phyloP scores from a whole-genome alignment of 2,797 vertebrate genomes.

The Setipinna tenuifilis region DNA sequence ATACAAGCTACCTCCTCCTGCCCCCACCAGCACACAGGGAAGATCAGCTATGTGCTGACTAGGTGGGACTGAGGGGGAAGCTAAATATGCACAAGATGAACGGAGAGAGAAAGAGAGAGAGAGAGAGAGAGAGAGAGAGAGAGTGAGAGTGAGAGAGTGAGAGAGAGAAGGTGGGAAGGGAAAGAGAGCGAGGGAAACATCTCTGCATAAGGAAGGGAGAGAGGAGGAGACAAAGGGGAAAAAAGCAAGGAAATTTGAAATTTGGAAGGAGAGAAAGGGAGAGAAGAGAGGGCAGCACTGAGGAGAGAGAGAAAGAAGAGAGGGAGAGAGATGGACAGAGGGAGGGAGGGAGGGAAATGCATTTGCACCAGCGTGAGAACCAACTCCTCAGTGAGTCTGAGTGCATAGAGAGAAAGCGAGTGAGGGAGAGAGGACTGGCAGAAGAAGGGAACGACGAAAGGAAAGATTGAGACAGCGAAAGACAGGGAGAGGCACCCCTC shows the following conservation, averaged over 20 bases:
- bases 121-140: background rate
- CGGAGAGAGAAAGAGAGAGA: background rate
- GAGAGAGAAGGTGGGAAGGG: background rate
- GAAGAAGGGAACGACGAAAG: background rate
- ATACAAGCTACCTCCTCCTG: background rate
- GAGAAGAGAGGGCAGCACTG: background rate
- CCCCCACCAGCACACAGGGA: background rate
- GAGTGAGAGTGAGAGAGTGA: background rate
- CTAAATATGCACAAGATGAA: background rate
- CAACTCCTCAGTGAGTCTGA: background rate
- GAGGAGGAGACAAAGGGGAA: background rate
- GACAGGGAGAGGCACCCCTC: background rate
- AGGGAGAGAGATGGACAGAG: background rate
- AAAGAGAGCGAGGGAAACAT: background rate
- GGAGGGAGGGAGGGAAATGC: background rate
- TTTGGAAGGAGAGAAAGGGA: background rate
- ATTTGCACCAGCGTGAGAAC: background rate
- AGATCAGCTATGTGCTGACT: constrained; percentile 21
- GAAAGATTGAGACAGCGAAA: background rate
- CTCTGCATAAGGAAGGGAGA: background rate
- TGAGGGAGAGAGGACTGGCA: background rate
- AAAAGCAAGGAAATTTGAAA: background rate
- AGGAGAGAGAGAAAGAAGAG: background rate
- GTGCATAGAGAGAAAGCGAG: background rate
- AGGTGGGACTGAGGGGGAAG: background rate